phyloP scores from a whole-genome alignment of 2,113 vertebrate species.

The Isichthys henryi region DNA sequence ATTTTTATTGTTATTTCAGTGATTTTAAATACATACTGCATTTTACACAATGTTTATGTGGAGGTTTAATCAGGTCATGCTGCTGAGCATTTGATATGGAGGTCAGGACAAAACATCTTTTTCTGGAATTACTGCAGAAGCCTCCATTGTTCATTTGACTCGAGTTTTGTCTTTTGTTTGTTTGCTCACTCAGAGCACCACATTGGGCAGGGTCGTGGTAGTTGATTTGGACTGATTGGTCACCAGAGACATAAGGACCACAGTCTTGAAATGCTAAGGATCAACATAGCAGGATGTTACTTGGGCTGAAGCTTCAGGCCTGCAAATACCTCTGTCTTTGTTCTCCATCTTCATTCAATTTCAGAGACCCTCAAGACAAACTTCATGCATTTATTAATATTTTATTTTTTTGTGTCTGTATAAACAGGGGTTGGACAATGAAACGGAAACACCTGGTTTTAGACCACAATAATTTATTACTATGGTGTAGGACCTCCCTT shows the following conservation, averaged over 20 bases:
- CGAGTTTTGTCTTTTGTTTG: not conserved
- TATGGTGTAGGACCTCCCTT: not conserved
- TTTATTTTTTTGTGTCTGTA: not conserved
- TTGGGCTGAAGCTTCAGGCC: not conserved
- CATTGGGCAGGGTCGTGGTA: not conserved
- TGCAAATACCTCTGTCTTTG: not conserved
- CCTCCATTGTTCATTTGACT: not conserved
- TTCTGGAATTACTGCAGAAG: not conserved
- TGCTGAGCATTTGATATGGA: not conserved
- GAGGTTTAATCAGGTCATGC: not conserved
- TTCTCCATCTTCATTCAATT: not conserved
- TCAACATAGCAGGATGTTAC: not conserved
- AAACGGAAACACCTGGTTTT: not conserved
- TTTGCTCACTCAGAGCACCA: not conserved
- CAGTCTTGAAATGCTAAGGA: not conserved
- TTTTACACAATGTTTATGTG: not conserved
- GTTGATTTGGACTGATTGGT: not conserved
- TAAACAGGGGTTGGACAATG: not conserved
- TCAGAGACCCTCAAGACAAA: not conserved
- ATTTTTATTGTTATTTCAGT: not conserved
- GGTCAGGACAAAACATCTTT: not conserved
- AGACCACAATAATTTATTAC: not conserved
- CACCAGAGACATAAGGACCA: not conserved
- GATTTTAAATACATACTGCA: not conserved
- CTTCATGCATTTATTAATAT: not conserved